Evolutionary conservation across 2,797 vertebrate genomes (phyloP), one percentile per base, ranked within the genome.

Genomic region (Pampus argenteus): DNA sequence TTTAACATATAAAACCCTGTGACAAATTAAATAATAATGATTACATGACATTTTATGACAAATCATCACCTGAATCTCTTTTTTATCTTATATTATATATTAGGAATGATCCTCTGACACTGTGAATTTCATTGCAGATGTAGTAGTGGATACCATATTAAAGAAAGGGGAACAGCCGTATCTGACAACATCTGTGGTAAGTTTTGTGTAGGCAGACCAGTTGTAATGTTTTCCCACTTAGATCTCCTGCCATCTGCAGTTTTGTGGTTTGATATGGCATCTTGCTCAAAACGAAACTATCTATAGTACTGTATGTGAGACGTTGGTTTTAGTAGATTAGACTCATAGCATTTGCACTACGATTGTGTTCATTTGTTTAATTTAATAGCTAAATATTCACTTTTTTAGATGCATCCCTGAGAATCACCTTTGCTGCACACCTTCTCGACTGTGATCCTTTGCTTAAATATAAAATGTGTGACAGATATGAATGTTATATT

Each of bases 161-260:
- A 55, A 17, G 2, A 7, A 2, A 4, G 0, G 0, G 93, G 93
- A 15, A 89, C 87, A 0, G 0, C 31, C 0, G 23, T 0, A 8
- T 86, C 87, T 2, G 90, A 95, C 74, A 80, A 25, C 5, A 15
- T 36, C 20, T 95, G 94, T 36, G 86, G 94, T 95, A 22, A 90
- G 93, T 93, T 52, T 1, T 45, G 51, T 5, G 70, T 20, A 11
- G 59, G 76, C 44, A 1, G 42, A 4, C 14, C 0, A 40, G 34
- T 11, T 29, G 13, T 23, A 5, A 26, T 36, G 7, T 17, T 8
- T 66, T 73, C 25, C 57, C 57, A 34, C 36, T 42, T 3, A 7
- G 15, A n/a, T 15, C 6, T 23, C 3, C 26, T 25, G 8, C 28
- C 25, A 1, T 3, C 13, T 66, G 28, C 47, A 55, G 65, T 15